These are phyloP conservation scores for Trichechus manatus DNA, from an alignment of 2,113 vertebrate genomes.

Conservation along the genomic window DNA sequence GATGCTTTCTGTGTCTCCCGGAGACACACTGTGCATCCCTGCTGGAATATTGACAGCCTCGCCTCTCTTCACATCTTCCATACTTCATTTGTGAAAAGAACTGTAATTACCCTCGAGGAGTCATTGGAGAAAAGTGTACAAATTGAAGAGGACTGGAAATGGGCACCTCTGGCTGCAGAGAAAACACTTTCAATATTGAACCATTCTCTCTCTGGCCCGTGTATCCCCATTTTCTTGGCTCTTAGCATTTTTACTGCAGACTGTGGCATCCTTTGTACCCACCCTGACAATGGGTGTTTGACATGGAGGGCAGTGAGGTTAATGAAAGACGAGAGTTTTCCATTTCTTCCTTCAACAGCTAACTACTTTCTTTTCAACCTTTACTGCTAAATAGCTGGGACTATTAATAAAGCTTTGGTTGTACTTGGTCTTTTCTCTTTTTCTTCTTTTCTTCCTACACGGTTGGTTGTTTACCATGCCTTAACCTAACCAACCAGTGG, in stretches of 20 bases:
- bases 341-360: constrained; percentile 50
- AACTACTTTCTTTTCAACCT: constrained; percentile 77
- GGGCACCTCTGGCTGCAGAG: constrained; percentile 87
- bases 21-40: constrained; percentile 77
- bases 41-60: constrained; percentile 81
- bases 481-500: constrained; percentile 21
- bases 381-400: constrained; percentile 65
- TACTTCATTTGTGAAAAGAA: constrained; percentile 87
- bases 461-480: not conserved
- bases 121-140: constrained; percentile 87
- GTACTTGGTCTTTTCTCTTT: not conserved
- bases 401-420: constrained; percentile 77
- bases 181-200: constrained; percentile 86
- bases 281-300: constrained; percentile 66
- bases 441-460: constrained; percentile 51
- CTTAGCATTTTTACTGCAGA: not conserved
- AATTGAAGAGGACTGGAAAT: constrained; percentile 88
- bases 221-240: constrained; percentile 1
- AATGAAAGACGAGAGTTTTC: constrained; percentile 69
- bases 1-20: constrained; percentile 79
- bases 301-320: constrained; percentile 46
- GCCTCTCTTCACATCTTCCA: constrained; percentile 80
- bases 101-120: constrained; percentile 88
- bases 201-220: constrained; percentile 28
- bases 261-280: constrained; percentile 41